Conservation (phyloP, 2,888 invertebrate genomes). For the Platycnemis pennipes region DNA sequence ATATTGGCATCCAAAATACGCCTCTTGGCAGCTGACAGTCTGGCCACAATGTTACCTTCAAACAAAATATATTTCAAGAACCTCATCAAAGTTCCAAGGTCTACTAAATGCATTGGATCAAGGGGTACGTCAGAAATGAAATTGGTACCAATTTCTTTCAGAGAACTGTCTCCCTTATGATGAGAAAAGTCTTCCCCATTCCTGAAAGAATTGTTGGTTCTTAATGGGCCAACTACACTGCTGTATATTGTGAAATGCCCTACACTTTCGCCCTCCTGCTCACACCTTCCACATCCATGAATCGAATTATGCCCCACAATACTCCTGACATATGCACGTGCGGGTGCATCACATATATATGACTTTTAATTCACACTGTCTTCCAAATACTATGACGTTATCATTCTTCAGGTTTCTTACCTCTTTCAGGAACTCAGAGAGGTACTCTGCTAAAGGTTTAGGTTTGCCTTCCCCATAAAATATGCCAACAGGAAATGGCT, state of each 20-base stretch:
- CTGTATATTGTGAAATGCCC: background rate
- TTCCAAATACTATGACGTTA: no score
- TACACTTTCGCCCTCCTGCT: background rate
- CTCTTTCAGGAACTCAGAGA: no score
- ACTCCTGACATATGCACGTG: background rate
- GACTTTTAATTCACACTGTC: background rate
- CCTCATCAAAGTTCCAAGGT: background rate
- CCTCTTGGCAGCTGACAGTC: background rate
- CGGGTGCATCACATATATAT: background rate
- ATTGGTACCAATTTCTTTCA: background rate
- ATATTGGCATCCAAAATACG: background rate
- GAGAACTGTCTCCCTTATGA: background rate
- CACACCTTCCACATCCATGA: background rate
- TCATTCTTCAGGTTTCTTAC: no score
- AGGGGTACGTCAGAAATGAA: background rate
- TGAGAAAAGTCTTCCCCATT: no score
- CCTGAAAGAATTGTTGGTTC: background rate
- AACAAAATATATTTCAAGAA: background rate
- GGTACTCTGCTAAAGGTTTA: no score
- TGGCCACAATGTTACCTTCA: background rate
- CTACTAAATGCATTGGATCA: background rate
- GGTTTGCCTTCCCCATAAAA: no score
- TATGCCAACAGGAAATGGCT: no score
- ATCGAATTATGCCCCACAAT: background rate
- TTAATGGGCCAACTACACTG: background rate